phyloP scores from a whole-genome alignment of 2,888 invertebrate species.

The Agrochola circellaris region DNA sequence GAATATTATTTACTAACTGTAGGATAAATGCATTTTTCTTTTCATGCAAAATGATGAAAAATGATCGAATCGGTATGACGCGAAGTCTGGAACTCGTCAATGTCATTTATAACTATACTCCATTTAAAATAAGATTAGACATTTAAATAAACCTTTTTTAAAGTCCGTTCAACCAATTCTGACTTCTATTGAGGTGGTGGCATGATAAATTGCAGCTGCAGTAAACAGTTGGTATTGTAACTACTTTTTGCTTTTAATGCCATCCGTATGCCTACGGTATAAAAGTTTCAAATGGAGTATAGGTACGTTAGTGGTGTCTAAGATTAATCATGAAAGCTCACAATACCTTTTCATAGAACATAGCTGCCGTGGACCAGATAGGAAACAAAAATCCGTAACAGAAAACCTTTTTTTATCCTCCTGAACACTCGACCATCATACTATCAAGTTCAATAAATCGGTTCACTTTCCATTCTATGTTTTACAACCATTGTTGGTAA shows the following conservation, averaged over 20 bases:
- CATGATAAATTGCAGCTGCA: no score
- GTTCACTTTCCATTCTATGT: slow-evolving; percentile 44
- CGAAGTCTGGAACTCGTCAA: background rate
- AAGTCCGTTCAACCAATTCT: no score
- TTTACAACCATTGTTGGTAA: slow-evolving; percentile 56
- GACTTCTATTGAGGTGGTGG: no score
- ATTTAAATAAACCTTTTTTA: no score
- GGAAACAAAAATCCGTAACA: background rate
- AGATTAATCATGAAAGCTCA: background rate
- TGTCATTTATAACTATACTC: background rate
- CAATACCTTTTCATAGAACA: background rate
- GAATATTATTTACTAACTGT: background rate
- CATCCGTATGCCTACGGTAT: no score
- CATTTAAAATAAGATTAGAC: no score
- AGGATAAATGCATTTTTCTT: background rate
- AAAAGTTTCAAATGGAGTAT: no score
- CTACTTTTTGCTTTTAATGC: no score
- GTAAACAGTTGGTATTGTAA: no score
- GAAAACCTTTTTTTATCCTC: background rate
- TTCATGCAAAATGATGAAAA: background rate
- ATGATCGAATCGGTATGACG: background rate
- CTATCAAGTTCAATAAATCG: slow-evolving; percentile 54
- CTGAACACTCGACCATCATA: slow-evolving; percentile 30
- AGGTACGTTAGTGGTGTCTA: background rate
- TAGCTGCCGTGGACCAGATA: background rate